Base-by-base conservation (phyloP, 2,888 invertebrate species). In the Apamea epomidion region DNA sequence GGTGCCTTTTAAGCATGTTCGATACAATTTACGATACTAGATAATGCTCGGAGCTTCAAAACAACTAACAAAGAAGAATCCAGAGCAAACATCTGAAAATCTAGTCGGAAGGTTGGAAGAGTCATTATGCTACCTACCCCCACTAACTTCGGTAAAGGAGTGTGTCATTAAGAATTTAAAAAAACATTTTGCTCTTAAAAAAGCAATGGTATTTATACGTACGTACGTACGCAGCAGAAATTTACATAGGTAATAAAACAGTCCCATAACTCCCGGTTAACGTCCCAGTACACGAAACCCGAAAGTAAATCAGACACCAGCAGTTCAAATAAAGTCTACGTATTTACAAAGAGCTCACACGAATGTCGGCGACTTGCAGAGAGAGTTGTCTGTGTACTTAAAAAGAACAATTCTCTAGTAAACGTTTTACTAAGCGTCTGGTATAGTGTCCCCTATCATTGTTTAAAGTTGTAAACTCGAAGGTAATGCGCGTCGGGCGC, bases 331-430 rank as follows among this genome's bases (percentile, higher is more conserved):
- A 93, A 92, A 92, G 90, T 91, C 89, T 89, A 88, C 88, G 91
- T 94, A 93, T 94, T 93, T 94, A 93, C 93, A 92, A 91, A 93
- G 92, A 93, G 92, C 94, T 92, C 91, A 92, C 91, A 89, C 90
- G 87, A 89, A 90, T 90, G 92, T 91, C 93, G 92, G 91, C 92
- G 92, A 93, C 92, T 93, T 92, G 89, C 92, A 87, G 89, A 91
- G 92, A 91, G 90, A 91, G 87, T 91, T 89, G 87, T 88, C 88
- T 93, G 93, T 93, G 91, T 93, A 92, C 92, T 92, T 91, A 92
- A 94, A 94, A 94, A 94, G 93, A 94, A 93, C 93, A 93, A 92
- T 93, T 92, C 92, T 89, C 87, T 89, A 90, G 91, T 91, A 93
- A 94, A 93, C 92, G 93, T 93, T 94, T 93, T 91, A 92, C 91